Base-by-base conservation (phyloP, 2,113 vertebrate genomes). In the Campylomormyrus numenius region DNA sequence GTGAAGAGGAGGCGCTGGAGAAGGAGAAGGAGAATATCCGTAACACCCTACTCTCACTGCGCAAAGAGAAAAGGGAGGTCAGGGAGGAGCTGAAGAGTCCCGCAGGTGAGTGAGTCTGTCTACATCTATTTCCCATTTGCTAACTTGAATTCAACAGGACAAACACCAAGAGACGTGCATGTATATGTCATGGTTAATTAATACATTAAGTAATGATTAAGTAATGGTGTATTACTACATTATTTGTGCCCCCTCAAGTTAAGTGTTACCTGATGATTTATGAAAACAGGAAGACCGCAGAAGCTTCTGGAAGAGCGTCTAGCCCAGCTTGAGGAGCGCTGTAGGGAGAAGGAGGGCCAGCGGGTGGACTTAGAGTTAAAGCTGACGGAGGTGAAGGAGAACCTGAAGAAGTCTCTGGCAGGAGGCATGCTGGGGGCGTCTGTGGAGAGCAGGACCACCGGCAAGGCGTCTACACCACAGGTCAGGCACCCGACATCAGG, bases 331-430 rank as follows among this genome's bases (percentile, higher is more conserved):
- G 98, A 99, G 91, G 95, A 96, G 15, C 94, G 96, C 86, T 99
- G 98, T 88, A 96, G 96, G 92, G 95, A 94, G 58, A 98, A 97
- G 91, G 98, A 99, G 93, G 95, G 96, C 58, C 95, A 95, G 39
- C 94, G 98, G 0, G 98, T 99, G 0, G 98, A 98, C 90, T 94
- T 99, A 87, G 98, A 99, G 92, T 96, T 99, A 66, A 93, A 92
- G 92, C 96, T 99, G 53, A 97, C 97, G 0, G 96, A 97, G 74
- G 98, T 99, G 92, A 99, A 99, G 93, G 98, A 99, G 92, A 96
- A 96, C 90, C 94, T 99, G 90, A 98, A 98, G 93, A 98, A 98
- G 92, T 98, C 98, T 0, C 90, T 99, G 95, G 98, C 98, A 0
- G 97, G 97, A 90, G 98, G 98, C 0, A 96, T 97, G 7, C 93